These are phyloP conservation scores for Drosophila asahinai DNA, from an alignment of 1,140 invertebrate genomes.

Conservation along the genomic window DNA sequence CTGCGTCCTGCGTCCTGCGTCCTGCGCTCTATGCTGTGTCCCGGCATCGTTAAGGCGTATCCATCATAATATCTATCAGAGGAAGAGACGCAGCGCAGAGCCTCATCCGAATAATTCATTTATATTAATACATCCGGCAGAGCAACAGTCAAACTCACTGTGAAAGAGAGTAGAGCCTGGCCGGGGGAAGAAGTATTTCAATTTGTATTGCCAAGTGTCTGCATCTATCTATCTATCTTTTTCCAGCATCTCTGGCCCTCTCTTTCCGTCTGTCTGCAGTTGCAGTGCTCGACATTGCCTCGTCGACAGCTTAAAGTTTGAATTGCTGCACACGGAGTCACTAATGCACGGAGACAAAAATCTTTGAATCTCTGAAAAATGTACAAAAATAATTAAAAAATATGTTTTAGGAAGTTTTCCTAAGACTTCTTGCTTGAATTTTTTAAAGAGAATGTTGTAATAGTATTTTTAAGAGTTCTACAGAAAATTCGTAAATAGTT, in stretches of 20 bases:
- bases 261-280: conserved; percentile 35
- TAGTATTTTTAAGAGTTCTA: too few relatives aligned
- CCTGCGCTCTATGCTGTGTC: conserved; percentile 17
- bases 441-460: too few relatives aligned
- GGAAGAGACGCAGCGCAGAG: not conserved
- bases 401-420: too few relatives aligned
- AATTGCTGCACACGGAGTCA: conserved; percentile 63
- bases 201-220: conserved; percentile 64
- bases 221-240: conserved; percentile 28
- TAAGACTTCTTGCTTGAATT: too few relatives aligned
- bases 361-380: too few relatives aligned
- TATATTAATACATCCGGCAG: conserved; percentile 69
- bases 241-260: conserved; percentile 2
- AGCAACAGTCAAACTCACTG: conserved; percentile 42
- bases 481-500: too few relatives aligned
- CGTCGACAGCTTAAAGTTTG: conserved; percentile 74
- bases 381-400: too few relatives aligned
- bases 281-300: conserved; percentile 60
- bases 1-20: conserved; percentile 10
- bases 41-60: conserved; percentile 72
- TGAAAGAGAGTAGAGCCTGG: conserved; percentile 5
- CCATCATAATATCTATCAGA: conserved; percentile 74
- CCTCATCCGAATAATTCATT: conserved; percentile 71
- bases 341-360: conserved; percentile 23
- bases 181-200: conserved; percentile 55